Evolutionary conservation across 2,888 invertebrate species (phyloP), one percentile per base, ranked within the genome.

Genomic region (Exocentrus adspersus): DNA sequence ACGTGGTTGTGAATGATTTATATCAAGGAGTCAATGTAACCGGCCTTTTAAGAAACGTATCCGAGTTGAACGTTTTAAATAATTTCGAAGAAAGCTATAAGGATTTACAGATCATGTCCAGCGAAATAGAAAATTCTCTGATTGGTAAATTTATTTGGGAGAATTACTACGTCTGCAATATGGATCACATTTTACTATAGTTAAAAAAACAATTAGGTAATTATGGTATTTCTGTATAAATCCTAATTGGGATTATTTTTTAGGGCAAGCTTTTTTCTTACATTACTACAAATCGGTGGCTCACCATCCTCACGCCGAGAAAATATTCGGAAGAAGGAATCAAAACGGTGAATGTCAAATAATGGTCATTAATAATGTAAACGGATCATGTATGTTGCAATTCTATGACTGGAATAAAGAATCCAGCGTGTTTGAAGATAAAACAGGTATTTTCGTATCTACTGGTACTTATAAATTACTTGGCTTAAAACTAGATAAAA

Each of bases 31-130:
- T 81, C 2, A 79, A 82, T 56, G 70, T 83, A 24, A 67, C 75
- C 0, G 65, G 76, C 30, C 68, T 82, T 12, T 63, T 82, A n/a
- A 45, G 64, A 2, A 78, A 80, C 60, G 65, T 82, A 20, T 74
- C 77, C 0, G 69, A 72, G 59, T 72, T 77, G 4, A 72, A 64
- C 10, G 66, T 62, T 12, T 32, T 75, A 14, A 74, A 71, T 42
- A 75, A 76, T 64, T 78, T 85, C 30, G 79, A 81, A 64, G 78
- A 78, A 1, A 75, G 81, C 37, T 78, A 79, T 56, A 72, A 81
- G 1, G 72, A 70, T 45, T 70, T 82, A n/a, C 65, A 77, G 20
- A 70, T 76, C 14, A 72, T 76, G 68, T 72, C 80, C 1, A 51
- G 65, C 1, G 65, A 72, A 58, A 71, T 80, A 9, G 76, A 74